Percentiles rank a stretch among this genome's conserved stretches.
These are phyloP conservation scores for Palythoa grandis DNA, from an alignment of 92 coral and sea anemone species.

Conservation along the genomic window DNA sequence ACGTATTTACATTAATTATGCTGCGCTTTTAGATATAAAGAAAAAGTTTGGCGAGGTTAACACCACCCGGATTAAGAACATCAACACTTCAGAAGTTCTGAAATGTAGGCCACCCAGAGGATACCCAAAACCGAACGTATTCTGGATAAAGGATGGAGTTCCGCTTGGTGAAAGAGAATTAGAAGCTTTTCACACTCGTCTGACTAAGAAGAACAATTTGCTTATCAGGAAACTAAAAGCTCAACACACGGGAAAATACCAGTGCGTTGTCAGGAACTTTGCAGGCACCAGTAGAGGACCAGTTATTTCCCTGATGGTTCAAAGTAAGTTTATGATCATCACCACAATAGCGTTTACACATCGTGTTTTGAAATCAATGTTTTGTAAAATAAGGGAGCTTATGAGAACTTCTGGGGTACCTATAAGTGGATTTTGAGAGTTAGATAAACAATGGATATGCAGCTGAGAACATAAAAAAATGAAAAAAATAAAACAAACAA, in stretches of 20 bases:
- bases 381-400: no score
- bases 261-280: conserved; percentile 29
- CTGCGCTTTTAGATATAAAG: background rate
- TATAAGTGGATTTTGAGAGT: no score
- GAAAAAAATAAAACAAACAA: no score
- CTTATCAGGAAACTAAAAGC: background rate
- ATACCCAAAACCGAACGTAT: background rate
- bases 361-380: no score
- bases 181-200: background rate
- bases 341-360: no score
- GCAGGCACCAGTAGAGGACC: conserved; percentile 34
- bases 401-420: no score
- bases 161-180: background rate
- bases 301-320: conserved; percentile 13
- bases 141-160: background rate
- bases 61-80: background rate
- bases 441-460: no score
- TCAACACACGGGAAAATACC: conserved; percentile 1
- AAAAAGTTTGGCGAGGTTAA: background rate
- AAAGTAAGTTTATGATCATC: conserved; percentile 5
- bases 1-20: background rate
- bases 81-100: conserved; percentile 11
- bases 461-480: no score
- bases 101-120: conserved; percentile 8
- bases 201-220: conserved; percentile 23